A percentile compares a stretch with the other conserved stretches of the same genome.
These are phyloP conservation scores for Thunnus maccoyii DNA, from an alignment of 2,113 vertebrate species.

Conservation along the genomic window DNA sequence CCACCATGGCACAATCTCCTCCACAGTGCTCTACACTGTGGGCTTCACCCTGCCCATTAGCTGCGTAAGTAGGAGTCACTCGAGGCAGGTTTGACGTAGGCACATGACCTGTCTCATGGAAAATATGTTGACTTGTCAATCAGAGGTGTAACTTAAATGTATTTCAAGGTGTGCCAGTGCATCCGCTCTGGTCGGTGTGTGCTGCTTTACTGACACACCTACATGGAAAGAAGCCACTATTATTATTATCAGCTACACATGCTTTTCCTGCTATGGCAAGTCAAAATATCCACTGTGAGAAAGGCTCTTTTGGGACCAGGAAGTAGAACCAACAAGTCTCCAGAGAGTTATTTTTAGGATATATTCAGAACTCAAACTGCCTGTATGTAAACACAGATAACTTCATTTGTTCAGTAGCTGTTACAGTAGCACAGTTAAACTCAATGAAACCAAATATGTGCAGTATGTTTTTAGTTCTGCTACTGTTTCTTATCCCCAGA, in stretches of 20 bases:
- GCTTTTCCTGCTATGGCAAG: constrained; percentile 14
- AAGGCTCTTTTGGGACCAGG: not conserved
- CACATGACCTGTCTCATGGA: not conserved
- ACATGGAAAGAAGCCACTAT: not conserved
- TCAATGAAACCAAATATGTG: not conserved
- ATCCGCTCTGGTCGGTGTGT: not conserved
- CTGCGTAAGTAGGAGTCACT: constrained; percentile 93
- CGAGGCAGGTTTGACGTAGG: not conserved
- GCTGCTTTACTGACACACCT: constrained; percentile 6
- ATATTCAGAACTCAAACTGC: not conserved
- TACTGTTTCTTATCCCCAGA: not conserved
- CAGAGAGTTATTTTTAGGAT: not conserved
- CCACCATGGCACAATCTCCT: constrained; percentile 93
- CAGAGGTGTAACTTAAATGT: not conserved
- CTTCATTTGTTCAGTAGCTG: not conserved
- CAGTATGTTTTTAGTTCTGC: not conserved
- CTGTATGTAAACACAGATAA: not conserved
- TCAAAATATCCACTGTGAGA: constrained; percentile 32
- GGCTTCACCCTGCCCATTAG: constrained; percentile 95
- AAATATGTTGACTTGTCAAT: constrained; percentile 2
- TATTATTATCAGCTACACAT: not conserved
- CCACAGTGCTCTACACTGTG: constrained; percentile 92
- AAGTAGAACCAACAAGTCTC: not conserved
- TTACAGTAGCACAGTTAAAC: not conserved
- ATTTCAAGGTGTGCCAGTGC: not conserved